phyloP scores from a whole-genome alignment of 2,888 invertebrate genomes.

The Phlogophora meticulosa region DNA sequence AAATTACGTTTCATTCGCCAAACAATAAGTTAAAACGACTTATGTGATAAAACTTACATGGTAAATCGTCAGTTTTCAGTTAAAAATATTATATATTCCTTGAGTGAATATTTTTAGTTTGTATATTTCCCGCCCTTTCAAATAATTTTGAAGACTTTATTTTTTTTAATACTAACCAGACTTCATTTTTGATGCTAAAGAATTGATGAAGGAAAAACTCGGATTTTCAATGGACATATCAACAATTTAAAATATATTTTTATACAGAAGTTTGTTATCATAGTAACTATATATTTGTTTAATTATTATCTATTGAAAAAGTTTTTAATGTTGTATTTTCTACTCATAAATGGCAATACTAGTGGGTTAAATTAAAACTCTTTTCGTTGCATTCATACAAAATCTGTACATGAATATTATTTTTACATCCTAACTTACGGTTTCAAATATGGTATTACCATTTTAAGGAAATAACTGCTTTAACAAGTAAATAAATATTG shows the following conservation, averaged over 20 bases:
- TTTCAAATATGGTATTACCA: no score
- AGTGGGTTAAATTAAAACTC: constrained; percentile 7
- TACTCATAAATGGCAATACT: constrained; percentile 26
- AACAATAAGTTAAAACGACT: constrained; percentile 32
- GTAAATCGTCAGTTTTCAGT: constrained; percentile 49
- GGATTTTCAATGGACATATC: background rate
- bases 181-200: constrained; percentile 1
- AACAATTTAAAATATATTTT: background rate
- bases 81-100: constrained; percentile 45
- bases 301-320: background rate
- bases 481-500: no score
- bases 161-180: constrained; percentile 57
- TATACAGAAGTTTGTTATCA: background rate
- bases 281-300: background rate
- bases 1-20: constrained; percentile 42
- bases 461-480: background rate
- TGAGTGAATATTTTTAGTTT: constrained; percentile 59
- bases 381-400: no score
- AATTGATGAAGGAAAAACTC: background rate
- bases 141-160: constrained; percentile 59
- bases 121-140: constrained; percentile 78
- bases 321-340: constrained; percentile 21
- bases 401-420: no score
- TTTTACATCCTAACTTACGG: background rate
- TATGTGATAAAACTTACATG: constrained; percentile 68